Evolutionary conservation across 2,797 vertebrate genomes (phyloP).

Genomic region (Dryobates pubescens): DNA sequence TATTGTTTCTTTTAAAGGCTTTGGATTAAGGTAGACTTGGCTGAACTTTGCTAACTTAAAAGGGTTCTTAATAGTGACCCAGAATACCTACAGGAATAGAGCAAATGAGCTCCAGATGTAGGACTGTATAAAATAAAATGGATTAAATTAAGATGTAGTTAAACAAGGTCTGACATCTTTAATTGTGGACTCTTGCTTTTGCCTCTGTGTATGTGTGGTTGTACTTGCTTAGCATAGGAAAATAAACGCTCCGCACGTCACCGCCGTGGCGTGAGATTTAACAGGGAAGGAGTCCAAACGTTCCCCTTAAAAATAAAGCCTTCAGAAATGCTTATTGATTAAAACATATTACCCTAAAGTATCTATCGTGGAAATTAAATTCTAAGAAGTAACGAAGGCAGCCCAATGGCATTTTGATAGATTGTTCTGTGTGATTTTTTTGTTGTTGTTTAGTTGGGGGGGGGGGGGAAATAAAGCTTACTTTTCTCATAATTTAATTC

Average conservation of each 20-base stretch:
- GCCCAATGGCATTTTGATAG: constrained; percentile 77
- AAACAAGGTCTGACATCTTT: constrained; percentile 83
- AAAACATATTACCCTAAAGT: constrained; percentile 71
- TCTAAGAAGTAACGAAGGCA: constrained; percentile 74
- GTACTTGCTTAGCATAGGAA: constrained; percentile 49
- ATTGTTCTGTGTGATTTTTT: constrained; percentile 62
- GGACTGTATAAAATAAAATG: constrained; percentile 76
- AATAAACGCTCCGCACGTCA: constrained; percentile 33
- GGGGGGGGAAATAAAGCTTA: constrained; percentile 78
- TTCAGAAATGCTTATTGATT: constrained; percentile 76
- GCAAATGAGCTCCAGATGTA: constrained; percentile 90
- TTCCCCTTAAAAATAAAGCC: constrained; percentile 69
- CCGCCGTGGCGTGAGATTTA: constrained; percentile 40
- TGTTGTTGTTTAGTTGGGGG: constrained; percentile 58
- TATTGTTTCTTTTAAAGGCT: constrained; percentile 77
- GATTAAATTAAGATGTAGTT: constrained; percentile 79
- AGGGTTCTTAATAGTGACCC: constrained; percentile 87
- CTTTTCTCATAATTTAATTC: constrained; percentile 78
- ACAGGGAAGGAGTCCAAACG: constrained; percentile 60
- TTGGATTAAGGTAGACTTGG: constrained; percentile 85
- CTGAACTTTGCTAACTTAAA: constrained; percentile 85
- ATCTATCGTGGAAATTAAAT: constrained; percentile 78
- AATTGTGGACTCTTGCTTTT: constrained; percentile 72
- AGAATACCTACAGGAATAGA: constrained; percentile 86
- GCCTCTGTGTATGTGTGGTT: constrained; percentile 32